Conservation (phyloP, 2,113 vertebrate species). For the Dasyprocta punctata region DNA sequence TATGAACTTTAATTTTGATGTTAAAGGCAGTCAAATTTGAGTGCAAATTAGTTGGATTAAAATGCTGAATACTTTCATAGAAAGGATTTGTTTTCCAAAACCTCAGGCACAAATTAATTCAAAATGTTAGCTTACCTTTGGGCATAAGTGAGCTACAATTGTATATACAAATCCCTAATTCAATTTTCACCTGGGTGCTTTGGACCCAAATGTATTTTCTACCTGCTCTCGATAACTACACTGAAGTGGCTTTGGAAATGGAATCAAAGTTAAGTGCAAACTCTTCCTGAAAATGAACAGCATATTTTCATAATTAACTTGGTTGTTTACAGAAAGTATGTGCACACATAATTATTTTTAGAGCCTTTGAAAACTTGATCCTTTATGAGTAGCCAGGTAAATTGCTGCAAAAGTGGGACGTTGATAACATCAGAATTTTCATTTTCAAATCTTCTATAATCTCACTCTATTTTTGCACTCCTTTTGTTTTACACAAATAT, state of each 20-base stretch:
- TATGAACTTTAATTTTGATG: background rate
- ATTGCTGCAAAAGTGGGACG: background rate
- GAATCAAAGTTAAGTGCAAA: constrained; percentile 68
- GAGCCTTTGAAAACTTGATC: constrained; percentile 19
- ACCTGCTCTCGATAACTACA: constrained; percentile 51
- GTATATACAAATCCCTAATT: constrained; percentile 73
- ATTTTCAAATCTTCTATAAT: background rate
- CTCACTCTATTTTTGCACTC: background rate
- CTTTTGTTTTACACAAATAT: background rate
- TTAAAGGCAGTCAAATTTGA: constrained; percentile 24
- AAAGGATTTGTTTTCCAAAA: constrained; percentile 58
- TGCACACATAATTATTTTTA: constrained; percentile 6
- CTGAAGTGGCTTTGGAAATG: constrained; percentile 64
- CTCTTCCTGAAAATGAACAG: constrained; percentile 68
- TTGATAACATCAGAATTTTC: background rate
- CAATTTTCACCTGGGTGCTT: constrained; percentile 70
- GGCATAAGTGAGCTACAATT: constrained; percentile 63
- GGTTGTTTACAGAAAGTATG: constrained; percentile 49
- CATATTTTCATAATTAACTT: constrained; percentile 66
- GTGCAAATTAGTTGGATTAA: constrained; percentile 71
- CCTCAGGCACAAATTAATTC: constrained; percentile 71
- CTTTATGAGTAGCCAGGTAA: background rate
- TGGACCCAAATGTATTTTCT: constrained; percentile 66
- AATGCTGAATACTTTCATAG: constrained; percentile 28
- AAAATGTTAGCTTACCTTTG: constrained; percentile 72